Conservation (phyloP, 2,797 vertebrate genomes). For the Novumbra hubbsi region DNA sequence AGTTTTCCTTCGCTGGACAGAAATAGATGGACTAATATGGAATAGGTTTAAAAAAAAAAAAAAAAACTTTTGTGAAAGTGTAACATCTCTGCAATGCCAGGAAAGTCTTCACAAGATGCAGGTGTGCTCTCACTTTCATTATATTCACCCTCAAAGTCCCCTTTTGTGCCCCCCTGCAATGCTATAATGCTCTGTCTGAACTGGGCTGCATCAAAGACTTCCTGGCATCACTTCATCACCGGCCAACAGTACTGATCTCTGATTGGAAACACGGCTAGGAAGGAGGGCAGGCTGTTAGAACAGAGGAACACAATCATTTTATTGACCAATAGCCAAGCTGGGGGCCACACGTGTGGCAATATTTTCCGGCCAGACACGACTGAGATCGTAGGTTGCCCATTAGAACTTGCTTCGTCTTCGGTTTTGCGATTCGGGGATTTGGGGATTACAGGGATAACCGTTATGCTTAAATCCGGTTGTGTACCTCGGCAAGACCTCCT, state of each 20-base stretch:
- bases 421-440: not conserved
- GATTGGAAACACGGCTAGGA: conserved; percentile 33
- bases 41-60: conserved; percentile 20
- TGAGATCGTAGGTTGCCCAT: not conserved
- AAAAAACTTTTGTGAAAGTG: conserved; percentile 11
- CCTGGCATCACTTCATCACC: conserved; percentile 35
- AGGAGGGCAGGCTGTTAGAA: not conserved
- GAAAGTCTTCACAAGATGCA: conserved; percentile 64
- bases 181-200: conserved; percentile 29
- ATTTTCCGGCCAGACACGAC: conserved; percentile 7
- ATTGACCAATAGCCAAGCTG: conserved; percentile 11
- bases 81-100: conserved; percentile 41
- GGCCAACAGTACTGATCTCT: conserved; percentile 30
- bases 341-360: conserved; percentile 24
- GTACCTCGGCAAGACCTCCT: not conserved
- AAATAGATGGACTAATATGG: conserved; percentile 9
- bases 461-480: not conserved
- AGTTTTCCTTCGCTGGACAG: not conserved
- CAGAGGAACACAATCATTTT: conserved; percentile 1
- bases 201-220: conserved; percentile 55
- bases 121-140: conserved; percentile 60
- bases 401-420: not conserved
- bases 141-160: conserved; percentile 51
- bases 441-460: not conserved
- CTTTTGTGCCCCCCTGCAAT: conserved; percentile 31